phyloP scores from a whole-genome alignment of 2,888 invertebrate genomes.

The Nemoura dubitans region DNA sequence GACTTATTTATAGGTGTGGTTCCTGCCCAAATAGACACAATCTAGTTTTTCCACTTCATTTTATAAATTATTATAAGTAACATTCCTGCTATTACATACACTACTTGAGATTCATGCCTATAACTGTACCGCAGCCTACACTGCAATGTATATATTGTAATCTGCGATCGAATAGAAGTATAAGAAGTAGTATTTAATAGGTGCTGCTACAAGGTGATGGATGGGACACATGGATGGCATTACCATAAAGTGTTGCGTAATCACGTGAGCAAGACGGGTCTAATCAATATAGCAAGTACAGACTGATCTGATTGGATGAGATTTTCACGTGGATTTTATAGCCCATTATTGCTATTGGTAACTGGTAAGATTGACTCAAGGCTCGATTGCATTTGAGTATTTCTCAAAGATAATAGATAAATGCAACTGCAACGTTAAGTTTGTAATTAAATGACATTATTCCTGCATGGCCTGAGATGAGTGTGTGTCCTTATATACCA shows the following conservation, averaged over 20 bases:
- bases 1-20: constrained; percentile 30
- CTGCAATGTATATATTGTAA: constrained; percentile 7
- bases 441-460: too few species aligned
- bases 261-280: background rate
- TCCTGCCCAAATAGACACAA: constrained; percentile 30
- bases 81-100: constrained; percentile 12
- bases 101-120: constrained; percentile 12
- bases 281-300: background rate
- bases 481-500: too few species aligned
- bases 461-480: too few species aligned
- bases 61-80: constrained; percentile 12
- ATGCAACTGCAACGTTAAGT: too few species aligned
- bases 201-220: background rate
- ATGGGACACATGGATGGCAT: background rate
- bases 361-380: too few species aligned
- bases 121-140: constrained; percentile 4
- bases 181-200: background rate
- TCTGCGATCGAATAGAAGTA: background rate
- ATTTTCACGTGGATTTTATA: background rate
- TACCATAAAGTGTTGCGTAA: background rate
- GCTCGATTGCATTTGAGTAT: too few species aligned
- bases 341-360: too few species aligned
- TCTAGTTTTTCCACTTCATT: constrained; percentile 35
- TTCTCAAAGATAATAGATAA: too few species aligned
- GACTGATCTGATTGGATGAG: background rate